phyloP scores from a whole-genome alignment of 92 coral and sea anemone species.

The Phenganax stokvisi region DNA sequence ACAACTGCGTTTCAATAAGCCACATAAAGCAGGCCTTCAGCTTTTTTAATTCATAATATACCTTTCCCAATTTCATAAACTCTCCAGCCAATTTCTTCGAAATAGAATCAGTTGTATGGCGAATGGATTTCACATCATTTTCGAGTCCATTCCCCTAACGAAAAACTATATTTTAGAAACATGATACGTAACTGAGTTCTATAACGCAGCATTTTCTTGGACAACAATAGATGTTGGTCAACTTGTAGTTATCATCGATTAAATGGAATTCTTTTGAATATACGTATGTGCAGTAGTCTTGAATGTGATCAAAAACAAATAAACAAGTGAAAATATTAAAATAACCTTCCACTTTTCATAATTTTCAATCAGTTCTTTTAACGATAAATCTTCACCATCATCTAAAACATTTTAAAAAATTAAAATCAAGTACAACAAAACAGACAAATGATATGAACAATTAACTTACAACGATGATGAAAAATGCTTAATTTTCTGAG shows the following conservation, averaged over 20 bases:
- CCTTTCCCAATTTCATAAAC: conserved; percentile 23
- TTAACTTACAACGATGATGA: conserved; percentile 12
- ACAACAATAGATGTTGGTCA: not conserved
- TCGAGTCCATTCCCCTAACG: not conserved
- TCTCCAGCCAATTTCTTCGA: conserved; percentile 18
- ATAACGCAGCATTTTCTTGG: not conserved
- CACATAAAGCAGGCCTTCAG: not conserved
- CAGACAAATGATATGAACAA: not conserved
- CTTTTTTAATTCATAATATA: not conserved
- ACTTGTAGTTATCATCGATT: not conserved
- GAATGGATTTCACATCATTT: not conserved
- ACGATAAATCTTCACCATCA: conserved; percentile 2
- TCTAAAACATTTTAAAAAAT: not conserved
- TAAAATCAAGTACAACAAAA: no score
- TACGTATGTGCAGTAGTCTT: not conserved
- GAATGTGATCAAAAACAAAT: not conserved
- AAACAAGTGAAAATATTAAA: no score
- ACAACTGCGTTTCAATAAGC: not conserved
- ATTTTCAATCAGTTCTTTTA: conserved; percentile 13
- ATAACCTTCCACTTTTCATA: conserved; percentile 29
- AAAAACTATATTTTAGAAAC: no score
- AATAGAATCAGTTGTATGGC: conserved; percentile 5
- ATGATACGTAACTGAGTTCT: no score
- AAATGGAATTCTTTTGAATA: not conserved
- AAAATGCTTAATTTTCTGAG: not conserved